Evolutionary conservation across 2,113 vertebrate genomes (phyloP).

Genomic region (Thamnaconus septentrionalis): DNA sequence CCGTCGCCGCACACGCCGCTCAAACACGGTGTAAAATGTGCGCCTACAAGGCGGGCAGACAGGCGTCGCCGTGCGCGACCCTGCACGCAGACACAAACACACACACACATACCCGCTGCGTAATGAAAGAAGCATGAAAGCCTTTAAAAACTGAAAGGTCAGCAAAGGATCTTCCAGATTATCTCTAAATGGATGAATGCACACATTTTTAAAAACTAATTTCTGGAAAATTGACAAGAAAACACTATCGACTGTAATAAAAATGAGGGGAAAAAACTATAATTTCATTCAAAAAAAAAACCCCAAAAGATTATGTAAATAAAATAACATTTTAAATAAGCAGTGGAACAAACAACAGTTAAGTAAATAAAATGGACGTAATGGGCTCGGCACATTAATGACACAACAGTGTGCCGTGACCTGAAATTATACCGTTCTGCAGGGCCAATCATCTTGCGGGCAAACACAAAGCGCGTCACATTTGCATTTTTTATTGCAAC

Average conservation of each 20-base stretch:
- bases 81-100: too few species aligned
- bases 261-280: too few species aligned
- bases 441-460: constrained; percentile 1
- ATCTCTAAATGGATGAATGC: constrained; percentile 12
- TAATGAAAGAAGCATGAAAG: constrained; percentile 14
- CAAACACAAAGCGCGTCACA: constrained; percentile 1
- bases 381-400: too few species aligned
- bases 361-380: too few species aligned
- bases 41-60: too few species aligned
- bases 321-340: too few species aligned
- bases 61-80: too few species aligned
- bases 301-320: too few species aligned
- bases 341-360: too few species aligned
- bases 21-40: too few species aligned
- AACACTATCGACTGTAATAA: background rate
- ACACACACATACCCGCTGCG: background rate
- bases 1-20: too few species aligned
- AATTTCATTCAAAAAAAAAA: too few species aligned
- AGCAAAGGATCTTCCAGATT: constrained; percentile 2
- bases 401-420: constrained; percentile 23
- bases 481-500: constrained; percentile 6
- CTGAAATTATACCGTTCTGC: constrained; percentile 11
- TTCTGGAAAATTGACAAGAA: constrained; percentile 15
- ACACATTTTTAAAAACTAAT: constrained; percentile 4
- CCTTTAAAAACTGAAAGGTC: constrained; percentile 19